phyloP scores from a whole-genome alignment of 1,140 invertebrate genomes.

The Colletes latitarsis region DNA sequence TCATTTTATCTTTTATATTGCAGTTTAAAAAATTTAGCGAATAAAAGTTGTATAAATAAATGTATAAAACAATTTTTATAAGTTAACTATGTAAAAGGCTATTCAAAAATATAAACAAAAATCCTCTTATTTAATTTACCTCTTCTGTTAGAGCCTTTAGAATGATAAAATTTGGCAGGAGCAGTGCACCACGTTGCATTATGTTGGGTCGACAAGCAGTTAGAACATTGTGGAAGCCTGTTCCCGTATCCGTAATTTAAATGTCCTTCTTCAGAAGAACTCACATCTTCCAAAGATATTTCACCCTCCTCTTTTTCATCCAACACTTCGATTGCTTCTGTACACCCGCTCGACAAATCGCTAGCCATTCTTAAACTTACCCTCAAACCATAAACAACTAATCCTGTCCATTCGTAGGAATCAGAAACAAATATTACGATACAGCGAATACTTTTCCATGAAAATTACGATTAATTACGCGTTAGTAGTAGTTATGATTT shows the following conservation, averaged over 20 bases:
- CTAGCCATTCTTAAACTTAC: constrained; percentile 74
- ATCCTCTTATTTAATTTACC: constrained; percentile 58
- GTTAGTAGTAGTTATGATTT: background rate
- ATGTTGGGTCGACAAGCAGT: constrained; percentile 62
- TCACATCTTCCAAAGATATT: constrained; percentile 79
- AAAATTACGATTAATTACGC: constrained; percentile 42
- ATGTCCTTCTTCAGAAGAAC: constrained; percentile 77
- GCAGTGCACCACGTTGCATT: constrained; percentile 64
- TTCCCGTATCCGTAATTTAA: constrained; percentile 51
- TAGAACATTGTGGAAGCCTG: constrained; percentile 53
- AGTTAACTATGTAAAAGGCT: background rate
- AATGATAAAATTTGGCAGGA: constrained; percentile 41
- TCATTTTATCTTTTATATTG: background rate
- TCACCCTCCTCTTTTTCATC: constrained; percentile 78
- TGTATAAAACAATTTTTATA: background rate
- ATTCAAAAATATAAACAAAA: constrained; percentile 1
- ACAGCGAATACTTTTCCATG: background rate
- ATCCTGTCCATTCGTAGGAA: constrained; percentile 30
- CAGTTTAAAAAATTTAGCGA: background rate
- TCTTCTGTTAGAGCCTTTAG: constrained; percentile 59
- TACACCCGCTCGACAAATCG: constrained; percentile 74
- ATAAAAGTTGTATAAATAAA: background rate
- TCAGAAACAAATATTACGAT: background rate
- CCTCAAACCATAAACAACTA: constrained; percentile 37
- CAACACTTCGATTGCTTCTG: constrained; percentile 70